phyloP scores from a whole-genome alignment of 2,888 invertebrate species.

The Sphaerophoria rueppellii region DNA sequence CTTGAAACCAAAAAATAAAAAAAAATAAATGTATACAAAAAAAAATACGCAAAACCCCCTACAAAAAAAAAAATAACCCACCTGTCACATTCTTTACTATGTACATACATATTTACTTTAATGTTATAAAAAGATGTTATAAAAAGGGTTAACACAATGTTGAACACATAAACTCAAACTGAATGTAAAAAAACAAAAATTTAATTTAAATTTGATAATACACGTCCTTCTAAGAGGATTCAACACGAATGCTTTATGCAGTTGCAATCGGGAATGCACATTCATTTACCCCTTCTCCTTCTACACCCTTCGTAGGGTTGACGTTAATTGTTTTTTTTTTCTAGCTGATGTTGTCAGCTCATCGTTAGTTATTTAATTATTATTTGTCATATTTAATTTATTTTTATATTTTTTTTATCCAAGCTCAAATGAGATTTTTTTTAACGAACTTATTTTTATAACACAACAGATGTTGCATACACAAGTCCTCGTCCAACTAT shows the following conservation, averaged over 20 bases:
- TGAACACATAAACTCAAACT: neutral
- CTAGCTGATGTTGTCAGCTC: constrained; percentile 68
- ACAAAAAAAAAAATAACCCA: constrained; percentile 17
- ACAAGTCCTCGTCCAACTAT: neutral
- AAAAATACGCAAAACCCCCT: neutral
- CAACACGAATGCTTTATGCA: constrained; percentile 50
- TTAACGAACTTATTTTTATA: constrained; percentile 31
- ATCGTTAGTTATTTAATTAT: constrained; percentile 74
- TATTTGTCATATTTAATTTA: constrained; percentile 66
- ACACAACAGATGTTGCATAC: constrained; percentile 41
- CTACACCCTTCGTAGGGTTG: constrained; percentile 43
- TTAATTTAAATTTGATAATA: constrained; percentile 64
- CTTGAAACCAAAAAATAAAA: neutral
- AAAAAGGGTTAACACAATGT: constrained; percentile 3
- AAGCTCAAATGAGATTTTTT: constrained; percentile 5
- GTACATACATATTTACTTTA: constrained; percentile 13
- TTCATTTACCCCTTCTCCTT: neutral
- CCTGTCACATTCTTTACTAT: constrained; percentile 51
- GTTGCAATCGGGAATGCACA: constrained; percentile 33
- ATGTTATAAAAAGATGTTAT: constrained; percentile 31
- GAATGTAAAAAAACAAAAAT: constrained; percentile 16
- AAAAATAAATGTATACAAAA: constrained; percentile 15
- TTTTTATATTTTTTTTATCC: constrained; percentile 18
- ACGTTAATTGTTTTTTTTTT: constrained; percentile 50
- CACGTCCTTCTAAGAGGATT: constrained; percentile 57